Conservation (phyloP, 2,113 vertebrate species). For the Pachyramphus minor region DNA sequence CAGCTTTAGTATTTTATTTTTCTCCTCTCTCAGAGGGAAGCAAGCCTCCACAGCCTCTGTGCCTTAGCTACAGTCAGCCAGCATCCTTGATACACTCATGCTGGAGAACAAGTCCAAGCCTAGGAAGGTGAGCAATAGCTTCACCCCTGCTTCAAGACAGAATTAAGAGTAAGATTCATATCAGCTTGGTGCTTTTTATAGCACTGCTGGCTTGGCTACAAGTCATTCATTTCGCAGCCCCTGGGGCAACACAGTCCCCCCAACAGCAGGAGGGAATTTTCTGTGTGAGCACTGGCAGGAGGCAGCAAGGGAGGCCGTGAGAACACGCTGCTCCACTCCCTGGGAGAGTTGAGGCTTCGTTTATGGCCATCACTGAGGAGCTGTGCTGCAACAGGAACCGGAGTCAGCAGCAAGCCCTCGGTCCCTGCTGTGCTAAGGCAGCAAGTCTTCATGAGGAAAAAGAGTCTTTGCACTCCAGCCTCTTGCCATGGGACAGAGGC, state of each 20-base stretch:
- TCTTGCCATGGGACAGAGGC: background rate
- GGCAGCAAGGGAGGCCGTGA: background rate
- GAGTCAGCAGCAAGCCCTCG: background rate
- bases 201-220: accelerated
- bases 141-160: background rate
- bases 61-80: background rate
- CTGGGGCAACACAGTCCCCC: accelerated
- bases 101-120: background rate
- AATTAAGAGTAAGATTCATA: background rate
- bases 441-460: background rate
- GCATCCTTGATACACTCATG: background rate
- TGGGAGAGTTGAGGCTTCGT: background rate
- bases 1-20: background rate
- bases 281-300: background rate
- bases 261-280: background rate
- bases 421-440: background rate
- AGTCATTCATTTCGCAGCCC: background rate
- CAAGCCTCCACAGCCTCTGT: background rate
- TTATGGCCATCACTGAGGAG: accelerated
- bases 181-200: background rate
- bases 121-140: background rate
- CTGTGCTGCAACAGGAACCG: background rate
- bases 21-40: background rate
- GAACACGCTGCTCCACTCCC: background rate
- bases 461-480: background rate